phyloP scores from a whole-genome alignment of 2,797 vertebrate genomes.

The Morelia viridis region DNA sequence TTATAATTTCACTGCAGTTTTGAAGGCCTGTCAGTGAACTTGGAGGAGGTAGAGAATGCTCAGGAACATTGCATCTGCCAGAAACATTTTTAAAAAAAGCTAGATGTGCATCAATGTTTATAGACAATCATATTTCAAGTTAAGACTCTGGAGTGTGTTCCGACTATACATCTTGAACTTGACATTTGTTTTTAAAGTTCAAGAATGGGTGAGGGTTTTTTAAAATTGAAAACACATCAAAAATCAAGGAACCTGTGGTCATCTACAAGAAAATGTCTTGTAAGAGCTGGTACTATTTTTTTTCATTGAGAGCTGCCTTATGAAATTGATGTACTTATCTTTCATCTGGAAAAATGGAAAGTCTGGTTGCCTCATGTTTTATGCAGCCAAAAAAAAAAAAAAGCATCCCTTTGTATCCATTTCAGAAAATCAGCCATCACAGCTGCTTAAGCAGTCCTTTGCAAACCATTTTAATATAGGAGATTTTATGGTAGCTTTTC shows the following conservation, averaged over 20 bases:
- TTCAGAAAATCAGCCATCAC: not conserved
- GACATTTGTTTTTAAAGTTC: not conserved
- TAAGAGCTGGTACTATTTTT: not conserved
- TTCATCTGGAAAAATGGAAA: not conserved
- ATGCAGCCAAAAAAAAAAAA: not conserved
- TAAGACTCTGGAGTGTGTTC: not conserved
- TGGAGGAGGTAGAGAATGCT: not conserved
- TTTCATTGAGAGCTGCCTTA: not conserved
- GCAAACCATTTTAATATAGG: not conserved
- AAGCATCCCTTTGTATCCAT: not conserved
- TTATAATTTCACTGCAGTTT: not conserved
- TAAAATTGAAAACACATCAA: not conserved
- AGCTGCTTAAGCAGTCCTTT: not conserved
- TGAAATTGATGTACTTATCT: not conserved
- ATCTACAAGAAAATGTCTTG: not conserved
- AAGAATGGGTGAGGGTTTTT: not conserved
- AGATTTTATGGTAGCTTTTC: not conserved
- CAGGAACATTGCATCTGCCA: not conserved
- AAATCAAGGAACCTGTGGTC: not conserved
- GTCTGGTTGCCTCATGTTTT: not conserved
- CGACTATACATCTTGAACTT: not conserved
- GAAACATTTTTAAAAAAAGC: not conserved
- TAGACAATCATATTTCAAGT: not conserved
- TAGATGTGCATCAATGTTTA: not conserved
- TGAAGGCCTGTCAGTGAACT: not conserved